A percentile compares a stretch with the other conserved stretches of the same genome.
Evolutionary conservation across 2,888 invertebrate species (phyloP).

Genomic region (Rhagium mordax): DNA sequence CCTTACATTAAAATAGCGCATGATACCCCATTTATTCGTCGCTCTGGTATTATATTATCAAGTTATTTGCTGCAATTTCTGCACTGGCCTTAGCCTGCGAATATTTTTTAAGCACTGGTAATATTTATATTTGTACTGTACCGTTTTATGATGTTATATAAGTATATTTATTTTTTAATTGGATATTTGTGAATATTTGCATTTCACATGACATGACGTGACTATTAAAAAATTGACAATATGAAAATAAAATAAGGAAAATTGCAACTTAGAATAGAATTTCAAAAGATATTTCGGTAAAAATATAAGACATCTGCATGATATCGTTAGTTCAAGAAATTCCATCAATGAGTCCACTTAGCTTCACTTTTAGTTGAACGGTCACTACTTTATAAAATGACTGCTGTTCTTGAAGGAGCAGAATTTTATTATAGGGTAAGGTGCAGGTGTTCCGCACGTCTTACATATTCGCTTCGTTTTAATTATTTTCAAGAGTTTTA

Average conservation of each 20-base stretch:
- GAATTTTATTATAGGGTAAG: not conserved
- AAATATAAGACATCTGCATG: too few relatives aligned
- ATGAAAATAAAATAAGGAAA: too few relatives aligned
- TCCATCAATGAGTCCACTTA: too few relatives aligned
- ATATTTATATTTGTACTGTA: too few relatives aligned
- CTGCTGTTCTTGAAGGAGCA: not conserved
- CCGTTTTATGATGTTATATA: too few relatives aligned
- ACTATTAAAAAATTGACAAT: too few relatives aligned
- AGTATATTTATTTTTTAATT: too few relatives aligned
- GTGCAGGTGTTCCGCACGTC: not conserved
- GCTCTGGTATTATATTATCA: not conserved
- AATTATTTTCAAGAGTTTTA: not conserved
- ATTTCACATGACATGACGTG: too few relatives aligned
- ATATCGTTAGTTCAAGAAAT: too few relatives aligned
- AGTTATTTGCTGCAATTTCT: not conserved
- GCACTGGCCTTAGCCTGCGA: not conserved
- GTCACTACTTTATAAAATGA: not conserved
- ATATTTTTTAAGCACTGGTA: not conserved
- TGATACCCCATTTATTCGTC: not conserved
- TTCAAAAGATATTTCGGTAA: too few relatives aligned
- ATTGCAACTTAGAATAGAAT: too few relatives aligned
- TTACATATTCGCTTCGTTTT: not conserved
- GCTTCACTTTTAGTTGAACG: not conserved
- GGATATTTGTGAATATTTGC: too few relatives aligned
- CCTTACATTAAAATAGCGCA: conserved; percentile 19